A percentile compares a stretch with the other conserved stretches of the same genome.
Evolutionary conservation across 2,888 invertebrate genomes (phyloP).

Genomic region (Calliphora vomitoria): DNA sequence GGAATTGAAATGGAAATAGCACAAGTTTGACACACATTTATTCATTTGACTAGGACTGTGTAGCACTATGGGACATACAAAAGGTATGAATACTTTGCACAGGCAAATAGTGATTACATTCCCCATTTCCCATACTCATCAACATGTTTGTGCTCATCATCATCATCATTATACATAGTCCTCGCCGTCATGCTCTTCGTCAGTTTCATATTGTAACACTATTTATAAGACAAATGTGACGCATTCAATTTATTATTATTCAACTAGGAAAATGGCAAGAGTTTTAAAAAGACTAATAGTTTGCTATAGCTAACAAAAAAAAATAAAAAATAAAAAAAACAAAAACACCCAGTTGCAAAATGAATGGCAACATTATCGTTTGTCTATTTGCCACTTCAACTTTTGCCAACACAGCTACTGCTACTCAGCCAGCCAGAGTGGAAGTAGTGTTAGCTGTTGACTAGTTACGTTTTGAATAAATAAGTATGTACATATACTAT

Average conservation of each 20-base stretch:
- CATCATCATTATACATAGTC: slow-evolving; percentile 6
- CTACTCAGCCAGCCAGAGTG: slow-evolving; percentile 1
- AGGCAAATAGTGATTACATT: slow-evolving; percentile 34
- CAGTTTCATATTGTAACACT: slow-evolving; percentile 52
- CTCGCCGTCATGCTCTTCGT: slow-evolving; percentile 20
- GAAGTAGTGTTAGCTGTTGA: slow-evolving; percentile 14
- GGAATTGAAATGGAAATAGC: not conserved
- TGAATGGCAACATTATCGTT: slow-evolving; percentile 59
- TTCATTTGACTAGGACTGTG: not conserved
- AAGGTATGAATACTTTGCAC: slow-evolving; percentile 1
- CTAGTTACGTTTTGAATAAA: slow-evolving; percentile 61
- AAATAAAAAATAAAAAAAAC: not conserved
- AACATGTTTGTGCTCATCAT: not conserved
- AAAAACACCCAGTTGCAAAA: slow-evolving; percentile 1
- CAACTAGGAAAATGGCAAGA: slow-evolving; percentile 61
- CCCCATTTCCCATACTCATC: slow-evolving; percentile 10
- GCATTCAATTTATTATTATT: slow-evolving; percentile 72
- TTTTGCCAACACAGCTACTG: not conserved
- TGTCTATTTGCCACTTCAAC: slow-evolving; percentile 40
- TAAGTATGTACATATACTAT: slow-evolving; percentile 7
- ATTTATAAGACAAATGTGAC: slow-evolving; percentile 67
- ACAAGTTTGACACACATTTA: slow-evolving; percentile 50
- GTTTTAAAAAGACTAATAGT: slow-evolving; percentile 57
- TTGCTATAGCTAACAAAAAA: slow-evolving; percentile 1
- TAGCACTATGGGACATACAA: not conserved